Conservation (phyloP, 2,888 invertebrate species). For the Acleris sparsana region DNA sequence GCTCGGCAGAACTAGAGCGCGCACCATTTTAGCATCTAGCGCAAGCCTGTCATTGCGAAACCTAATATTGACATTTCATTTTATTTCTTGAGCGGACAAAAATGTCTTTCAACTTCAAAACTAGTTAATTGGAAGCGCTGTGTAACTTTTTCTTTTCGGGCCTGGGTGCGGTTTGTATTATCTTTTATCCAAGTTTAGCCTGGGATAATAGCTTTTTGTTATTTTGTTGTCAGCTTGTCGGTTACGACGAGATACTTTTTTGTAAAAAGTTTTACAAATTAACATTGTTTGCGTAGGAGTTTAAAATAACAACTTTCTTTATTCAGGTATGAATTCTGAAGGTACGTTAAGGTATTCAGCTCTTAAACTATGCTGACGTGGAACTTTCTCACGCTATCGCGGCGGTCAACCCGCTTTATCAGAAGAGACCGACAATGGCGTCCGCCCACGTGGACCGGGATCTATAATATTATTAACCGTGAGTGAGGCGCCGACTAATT, state of each 20-base stretch:
- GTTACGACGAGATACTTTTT: not conserved
- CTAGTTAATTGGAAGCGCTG: slow-evolving; percentile 5
- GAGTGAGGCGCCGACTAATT: slow-evolving; percentile 50
- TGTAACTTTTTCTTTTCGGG: slow-evolving; percentile 15
- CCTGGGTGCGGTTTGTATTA: not conserved
- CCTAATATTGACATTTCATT: slow-evolving; percentile 31
- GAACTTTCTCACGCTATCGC: slow-evolving; percentile 54
- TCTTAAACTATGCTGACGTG: slow-evolving; percentile 26
- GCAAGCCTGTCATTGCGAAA: slow-evolving; percentile 33
- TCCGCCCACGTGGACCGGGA: slow-evolving; percentile 63
- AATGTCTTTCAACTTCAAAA: slow-evolving; percentile 6
- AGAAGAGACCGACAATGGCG: slow-evolving; percentile 57
- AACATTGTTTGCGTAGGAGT: slow-evolving; percentile 2
- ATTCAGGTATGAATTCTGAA: slow-evolving; percentile 10
- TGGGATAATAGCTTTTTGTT: slow-evolving; percentile 2
- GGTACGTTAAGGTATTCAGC: slow-evolving; percentile 8
- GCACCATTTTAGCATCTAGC: slow-evolving; percentile 47
- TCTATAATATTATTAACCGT: slow-evolving; percentile 55
- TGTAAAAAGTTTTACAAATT: not conserved
- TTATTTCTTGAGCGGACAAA: slow-evolving; percentile 12
- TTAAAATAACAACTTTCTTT: slow-evolving; percentile 11
- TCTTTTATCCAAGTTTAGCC: not conserved
- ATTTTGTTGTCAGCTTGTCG: not conserved
- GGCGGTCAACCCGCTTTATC: slow-evolving; percentile 60
- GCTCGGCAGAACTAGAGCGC: slow-evolving; percentile 47